These are phyloP conservation scores for Epirrita christyi DNA, from an alignment of 2,888 invertebrate species.

Conservation along the genomic window DNA sequence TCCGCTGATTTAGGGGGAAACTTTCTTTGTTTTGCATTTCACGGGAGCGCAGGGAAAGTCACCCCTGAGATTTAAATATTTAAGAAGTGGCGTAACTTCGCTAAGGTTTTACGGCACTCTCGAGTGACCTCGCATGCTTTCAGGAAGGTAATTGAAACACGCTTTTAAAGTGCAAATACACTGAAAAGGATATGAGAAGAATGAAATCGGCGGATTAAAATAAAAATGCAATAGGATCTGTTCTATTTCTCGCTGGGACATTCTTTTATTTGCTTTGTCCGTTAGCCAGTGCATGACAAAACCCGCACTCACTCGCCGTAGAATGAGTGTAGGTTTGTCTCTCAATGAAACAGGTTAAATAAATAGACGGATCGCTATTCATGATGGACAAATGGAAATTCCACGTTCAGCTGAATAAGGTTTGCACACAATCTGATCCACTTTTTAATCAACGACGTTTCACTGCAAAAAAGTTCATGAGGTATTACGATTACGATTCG, in stretches of 20 bases:
- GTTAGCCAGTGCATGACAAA: slow-evolving; percentile 44
- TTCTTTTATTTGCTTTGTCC: slow-evolving; percentile 69
- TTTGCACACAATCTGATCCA: slow-evolving; percentile 64
- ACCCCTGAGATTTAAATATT: slow-evolving; percentile 79
- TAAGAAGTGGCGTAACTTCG: slow-evolving; percentile 70
- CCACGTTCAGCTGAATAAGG: slow-evolving; percentile 60
- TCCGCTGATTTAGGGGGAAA: slow-evolving; percentile 76
- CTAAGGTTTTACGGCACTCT: slow-evolving; percentile 68
- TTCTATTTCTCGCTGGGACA: slow-evolving; percentile 58
- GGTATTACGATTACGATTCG: neutral
- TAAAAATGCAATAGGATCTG: slow-evolving; percentile 52
- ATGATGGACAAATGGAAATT: slow-evolving; percentile 63
- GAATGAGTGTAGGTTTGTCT: slow-evolving; percentile 60
- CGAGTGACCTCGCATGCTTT: slow-evolving; percentile 57
- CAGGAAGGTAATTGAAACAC: slow-evolving; percentile 55
- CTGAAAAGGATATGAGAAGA: slow-evolving; percentile 39
- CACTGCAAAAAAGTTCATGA: neutral
- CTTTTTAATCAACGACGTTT: slow-evolving; percentile 60
- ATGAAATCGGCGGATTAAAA: slow-evolving; percentile 42
- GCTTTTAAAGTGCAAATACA: slow-evolving; percentile 38
- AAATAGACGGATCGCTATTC: slow-evolving; percentile 71
- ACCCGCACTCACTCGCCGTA: slow-evolving; percentile 45
- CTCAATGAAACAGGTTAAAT: slow-evolving; percentile 72
- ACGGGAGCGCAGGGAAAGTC: slow-evolving; percentile 70
- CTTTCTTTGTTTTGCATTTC: slow-evolving; percentile 81